phyloP scores from a whole-genome alignment of 2,888 invertebrate genomes.

The Nematopogon swammerdamellus region DNA sequence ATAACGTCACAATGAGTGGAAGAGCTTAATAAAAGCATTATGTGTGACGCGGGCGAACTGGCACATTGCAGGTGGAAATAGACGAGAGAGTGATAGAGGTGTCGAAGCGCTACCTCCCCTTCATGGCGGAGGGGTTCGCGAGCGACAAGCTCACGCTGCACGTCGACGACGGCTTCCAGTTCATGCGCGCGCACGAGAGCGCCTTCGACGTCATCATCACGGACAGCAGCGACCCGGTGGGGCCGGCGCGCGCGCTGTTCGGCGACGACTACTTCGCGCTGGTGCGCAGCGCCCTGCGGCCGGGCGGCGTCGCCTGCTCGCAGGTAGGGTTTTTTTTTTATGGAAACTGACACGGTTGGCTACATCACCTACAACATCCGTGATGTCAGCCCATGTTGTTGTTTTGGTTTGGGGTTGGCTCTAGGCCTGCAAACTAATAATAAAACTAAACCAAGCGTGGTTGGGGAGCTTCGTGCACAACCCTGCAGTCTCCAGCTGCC shows the following conservation, averaged over 20 bases:
- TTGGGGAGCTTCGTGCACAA: too few relatives aligned
- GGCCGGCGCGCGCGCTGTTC: constrained; percentile 69
- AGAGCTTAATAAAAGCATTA: too few relatives aligned
- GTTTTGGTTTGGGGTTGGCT: too few relatives aligned
- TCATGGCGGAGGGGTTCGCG: constrained; percentile 85
- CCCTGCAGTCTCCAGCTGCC: too few relatives aligned
- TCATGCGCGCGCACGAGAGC: constrained; percentile 78
- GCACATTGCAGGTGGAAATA: constrained; percentile 80
- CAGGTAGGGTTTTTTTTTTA: too few relatives aligned
- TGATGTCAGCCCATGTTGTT: too few relatives aligned
- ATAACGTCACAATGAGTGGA: too few relatives aligned
- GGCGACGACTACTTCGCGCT: constrained; percentile 80
- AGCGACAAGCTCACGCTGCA: constrained; percentile 79
- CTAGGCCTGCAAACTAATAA: too few relatives aligned
- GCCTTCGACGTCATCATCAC: constrained; percentile 98
- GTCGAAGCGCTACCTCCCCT: constrained; percentile 84
- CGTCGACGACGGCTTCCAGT: constrained; percentile 93
- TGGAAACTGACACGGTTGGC: too few relatives aligned
- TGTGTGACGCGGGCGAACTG: too few relatives aligned
- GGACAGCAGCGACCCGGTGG: constrained; percentile 96
- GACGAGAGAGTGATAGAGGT: constrained; percentile 89
- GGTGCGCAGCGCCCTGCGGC: constrained; percentile 78
- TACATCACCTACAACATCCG: too few relatives aligned
- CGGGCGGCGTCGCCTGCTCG: constrained; percentile 90
- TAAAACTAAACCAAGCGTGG: too few relatives aligned